A percentile compares a stretch with the other conserved stretches of the same genome.
phyloP scores from a whole-genome alignment of 2,113 vertebrate species.

The human region DNA sequence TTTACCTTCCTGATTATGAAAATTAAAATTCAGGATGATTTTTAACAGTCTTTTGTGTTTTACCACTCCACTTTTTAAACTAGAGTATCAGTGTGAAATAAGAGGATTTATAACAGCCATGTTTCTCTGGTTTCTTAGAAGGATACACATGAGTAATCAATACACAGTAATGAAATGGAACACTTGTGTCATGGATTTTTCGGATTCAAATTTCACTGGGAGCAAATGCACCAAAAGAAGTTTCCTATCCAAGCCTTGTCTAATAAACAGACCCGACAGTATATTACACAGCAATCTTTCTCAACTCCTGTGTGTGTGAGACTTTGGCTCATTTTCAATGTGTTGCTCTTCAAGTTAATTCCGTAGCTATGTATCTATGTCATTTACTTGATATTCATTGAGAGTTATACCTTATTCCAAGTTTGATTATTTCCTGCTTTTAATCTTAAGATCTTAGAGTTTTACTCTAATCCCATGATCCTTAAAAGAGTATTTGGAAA shows the following conservation, averaged over 20 bases:
- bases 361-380: not conserved
- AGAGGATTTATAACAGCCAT: slow-evolving; percentile 29
- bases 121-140: slow-evolving; percentile 35
- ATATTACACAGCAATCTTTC: slow-evolving; percentile 58
- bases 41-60: slow-evolving; percentile 42
- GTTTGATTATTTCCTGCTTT: slow-evolving; percentile 6
- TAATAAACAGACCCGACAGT: slow-evolving; percentile 61
- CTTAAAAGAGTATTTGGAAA: not conserved
- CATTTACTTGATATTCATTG: not conserved
- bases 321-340: slow-evolving; percentile 26
- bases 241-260: slow-evolving; percentile 60
- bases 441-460: slow-evolving; percentile 2
- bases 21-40: slow-evolving; percentile 40
- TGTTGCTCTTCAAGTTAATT: slow-evolving; percentile 63
- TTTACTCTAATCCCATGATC: not conserved
- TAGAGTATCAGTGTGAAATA: not conserved
- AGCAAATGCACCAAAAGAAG: slow-evolving; percentile 57
- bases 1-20: slow-evolving; percentile 50
- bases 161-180: slow-evolving; percentile 59
- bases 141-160: slow-evolving; percentile 1
- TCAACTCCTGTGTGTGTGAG: slow-evolving; percentile 68
- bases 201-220: slow-evolving; percentile 68
- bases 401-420: not conserved
- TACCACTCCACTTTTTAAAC: not conserved
- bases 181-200: slow-evolving; percentile 55